Evolutionary conservation across 1,140 invertebrate genomes (phyloP).

Genomic region (Drosophila novamexicana): DNA sequence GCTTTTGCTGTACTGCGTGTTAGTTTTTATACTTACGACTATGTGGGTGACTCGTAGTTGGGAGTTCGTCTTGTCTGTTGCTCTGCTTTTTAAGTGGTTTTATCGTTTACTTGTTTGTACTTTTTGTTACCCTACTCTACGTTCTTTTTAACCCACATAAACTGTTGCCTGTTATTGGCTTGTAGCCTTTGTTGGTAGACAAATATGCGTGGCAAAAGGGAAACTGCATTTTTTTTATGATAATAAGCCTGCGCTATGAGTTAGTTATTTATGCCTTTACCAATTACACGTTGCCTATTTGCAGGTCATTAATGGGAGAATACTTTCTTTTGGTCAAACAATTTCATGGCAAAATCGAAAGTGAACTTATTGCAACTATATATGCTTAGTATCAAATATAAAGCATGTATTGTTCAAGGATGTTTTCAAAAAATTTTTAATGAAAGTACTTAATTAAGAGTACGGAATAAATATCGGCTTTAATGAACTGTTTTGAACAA

Average conservation of each 20-base stretch:
- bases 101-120: conserved; percentile 68
- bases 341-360: no score
- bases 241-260: conserved; percentile 8
- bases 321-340: no score
- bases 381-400: no score
- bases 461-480: background rate
- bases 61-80: conserved; percentile 38
- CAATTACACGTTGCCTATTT: background rate
- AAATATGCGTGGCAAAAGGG: background rate
- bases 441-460: background rate
- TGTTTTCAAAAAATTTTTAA: background rate
- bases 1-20: conserved; percentile 60
- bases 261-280: conserved; percentile 18
- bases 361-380: no score
- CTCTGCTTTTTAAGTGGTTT: conserved; percentile 71
- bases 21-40: conserved; percentile 61
- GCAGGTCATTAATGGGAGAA: background rate
- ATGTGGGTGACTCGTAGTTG: conserved; percentile 29
- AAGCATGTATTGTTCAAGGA: background rate
- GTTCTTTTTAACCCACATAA: conserved; percentile 25
- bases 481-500: background rate
- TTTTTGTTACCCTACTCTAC: conserved; percentile 37
- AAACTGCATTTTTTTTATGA: background rate
- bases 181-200: conserved; percentile 22
- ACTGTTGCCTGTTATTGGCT: conserved; percentile 36